Evolutionary conservation across 2,888 invertebrate genomes (phyloP).

Genomic region (Tinea pellionella): DNA sequence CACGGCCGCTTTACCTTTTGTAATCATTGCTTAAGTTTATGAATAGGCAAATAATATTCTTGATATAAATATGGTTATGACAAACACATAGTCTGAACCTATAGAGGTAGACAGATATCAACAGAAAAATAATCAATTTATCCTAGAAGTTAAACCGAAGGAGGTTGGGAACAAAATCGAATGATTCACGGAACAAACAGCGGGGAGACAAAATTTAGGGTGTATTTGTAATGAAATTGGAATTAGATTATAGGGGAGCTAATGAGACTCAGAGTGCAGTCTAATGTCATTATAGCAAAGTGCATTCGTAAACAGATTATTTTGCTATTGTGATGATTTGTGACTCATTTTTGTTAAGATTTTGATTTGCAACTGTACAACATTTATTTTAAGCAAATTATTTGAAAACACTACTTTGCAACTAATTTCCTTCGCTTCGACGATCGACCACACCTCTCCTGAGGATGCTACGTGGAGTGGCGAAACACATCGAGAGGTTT

Average conservation of each 20-base stretch:
- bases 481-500: too few relatives aligned
- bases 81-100: too few relatives aligned
- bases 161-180: not conserved
- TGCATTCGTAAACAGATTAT: slow-evolving; percentile 42
- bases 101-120: too few relatives aligned
- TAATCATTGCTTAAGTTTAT: too few relatives aligned
- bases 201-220: slow-evolving; percentile 23
- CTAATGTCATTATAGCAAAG: slow-evolving; percentile 33
- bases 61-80: too few relatives aligned
- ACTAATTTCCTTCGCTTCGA: too few relatives aligned
- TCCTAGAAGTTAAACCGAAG: slow-evolving; percentile 26
- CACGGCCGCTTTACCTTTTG: too few relatives aligned
- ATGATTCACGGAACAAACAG: not conserved
- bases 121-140: not conserved
- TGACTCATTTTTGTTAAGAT: slow-evolving; percentile 18
- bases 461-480: too few relatives aligned
- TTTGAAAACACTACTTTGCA: too few relatives aligned
- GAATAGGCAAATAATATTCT: too few relatives aligned
- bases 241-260: slow-evolving; percentile 48
- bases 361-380: not conserved
- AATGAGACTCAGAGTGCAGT: slow-evolving; percentile 35
- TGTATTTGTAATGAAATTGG: slow-evolving; percentile 43
- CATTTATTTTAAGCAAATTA: too few relatives aligned
- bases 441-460: too few relatives aligned
- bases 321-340: slow-evolving; percentile 31